Base-by-base conservation (phyloP, 2,888 invertebrate species). In the Didymodactylos carnosus region DNA sequence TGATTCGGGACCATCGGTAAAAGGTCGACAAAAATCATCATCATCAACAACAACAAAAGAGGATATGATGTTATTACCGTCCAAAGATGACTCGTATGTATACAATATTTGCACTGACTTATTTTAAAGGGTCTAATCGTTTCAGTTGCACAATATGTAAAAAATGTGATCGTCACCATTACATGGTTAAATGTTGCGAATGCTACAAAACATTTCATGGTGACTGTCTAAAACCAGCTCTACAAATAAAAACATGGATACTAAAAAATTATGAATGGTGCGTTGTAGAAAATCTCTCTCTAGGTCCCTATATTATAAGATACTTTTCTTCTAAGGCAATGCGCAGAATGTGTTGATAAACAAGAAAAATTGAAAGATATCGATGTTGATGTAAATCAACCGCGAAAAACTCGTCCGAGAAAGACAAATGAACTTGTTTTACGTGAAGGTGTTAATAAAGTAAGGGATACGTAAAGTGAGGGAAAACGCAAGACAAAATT, bases 161-260 rank as follows among this genome's bases (percentile, higher is more conserved):
- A 35, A 43, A 62, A 71, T 71, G 25, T 13, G 43, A 41, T 29
- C 71, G 53, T 62, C 43, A 40, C 8, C 71, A 74, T 72, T 39
- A 71, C 69, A 39, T 71, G 62, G 46, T 74, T 7, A 69, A 74
- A 41, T 74, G 74, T 71, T 71, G 71, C 69, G 53, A 71, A 19
- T 74, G 74, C 29, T 8, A 39, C n/a, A 51, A 51, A 43, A 39
- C 40, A 29, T 74, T 71, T 72, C 74, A 74, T 46, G 71, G 71
- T 39, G 39, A 69, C 71, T 74, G 74, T 62, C 46, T 74, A 25
- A 69, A 40, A 23, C 74, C 74, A 46, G 62, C 74, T 13, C 25
- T 74, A 29, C 62, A 29, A 14, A 10, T 35, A 3, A 62, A 62
- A n/a, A 62, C 62, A 14, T 62, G n/a, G 62, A 29, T 35, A 62